Evolutionary conservation across 2,797 vertebrate genomes (phyloP), one percentile per base, ranked within the genome.

Genomic region (Linurgus olivaceus): DNA sequence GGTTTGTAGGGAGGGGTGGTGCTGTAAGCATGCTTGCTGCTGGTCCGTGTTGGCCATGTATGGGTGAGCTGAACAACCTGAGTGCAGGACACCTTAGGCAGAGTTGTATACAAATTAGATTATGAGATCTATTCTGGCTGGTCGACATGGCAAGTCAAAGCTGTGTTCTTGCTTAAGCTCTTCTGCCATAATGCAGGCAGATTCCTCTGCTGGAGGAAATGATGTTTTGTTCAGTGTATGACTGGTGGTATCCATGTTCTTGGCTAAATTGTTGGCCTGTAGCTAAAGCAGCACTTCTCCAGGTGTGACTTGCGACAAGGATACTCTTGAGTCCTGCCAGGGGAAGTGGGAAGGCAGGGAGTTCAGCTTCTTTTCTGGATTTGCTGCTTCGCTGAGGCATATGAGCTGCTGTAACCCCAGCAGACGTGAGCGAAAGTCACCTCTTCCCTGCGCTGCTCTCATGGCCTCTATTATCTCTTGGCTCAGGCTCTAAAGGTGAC

Each of bases 211-310:
- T 71, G 75, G 67, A 89, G 37, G 44, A 82, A 45, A 61, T 0
- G 1, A 7, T 10, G 19, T 52, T 84, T 68, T 38, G 31, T 48
- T 67, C 8, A 3, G 33, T 42, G n/a, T 31, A 23, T 0, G 0
- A 16, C 31, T 24, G 12, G 42, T 45, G 20, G 28, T 62, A 58
- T 48, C 52, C 10, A 1, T 33, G 38, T 63, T 66, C 50, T 37
- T 76, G 63, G 40, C 51, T 62, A 17, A 78, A 55, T 40, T 2
- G 2, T 15, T 48, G 75, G 26, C 55, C 63, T 62, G 33, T 62
- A 25, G 52, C 44, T 88, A 37, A 62, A 86, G 70, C 62, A 59
- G 67, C 7, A 0, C 20, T 59, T 59, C 11, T 67, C 29, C 68
- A 31, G 52, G 47, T 38, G 45, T n/a, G 48, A 11, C 1, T 2